Percentiles rank a stretch among this genome's conserved stretches.
phyloP scores from a whole-genome alignment of 2,888 invertebrate species.

The Morpho deidamia region DNA sequence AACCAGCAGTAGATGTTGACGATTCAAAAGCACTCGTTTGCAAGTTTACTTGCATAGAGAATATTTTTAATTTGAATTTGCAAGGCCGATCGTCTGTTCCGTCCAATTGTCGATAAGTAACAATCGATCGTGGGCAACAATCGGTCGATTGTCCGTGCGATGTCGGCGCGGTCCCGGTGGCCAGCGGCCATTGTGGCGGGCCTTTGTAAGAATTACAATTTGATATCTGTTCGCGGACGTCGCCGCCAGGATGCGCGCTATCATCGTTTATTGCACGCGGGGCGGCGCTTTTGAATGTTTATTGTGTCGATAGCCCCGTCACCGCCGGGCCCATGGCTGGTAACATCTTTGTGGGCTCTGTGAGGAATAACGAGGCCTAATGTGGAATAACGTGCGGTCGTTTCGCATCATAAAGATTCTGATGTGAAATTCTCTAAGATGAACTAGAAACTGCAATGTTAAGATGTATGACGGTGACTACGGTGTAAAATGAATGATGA shows the following conservation, averaged over 20 bases:
- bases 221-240: conserved; percentile 9
- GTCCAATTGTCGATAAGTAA: conserved; percentile 19
- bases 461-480: too few species aligned
- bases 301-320: background rate
- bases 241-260: background rate
- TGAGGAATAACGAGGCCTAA: too few species aligned
- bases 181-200: background rate
- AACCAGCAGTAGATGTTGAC: too few species aligned
- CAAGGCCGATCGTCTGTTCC: background rate
- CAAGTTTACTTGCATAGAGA: too few species aligned
- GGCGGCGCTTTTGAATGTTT: background rate
- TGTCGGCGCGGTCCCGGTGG: too few species aligned
- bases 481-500: too few species aligned
- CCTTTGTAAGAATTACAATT: conserved; percentile 10
- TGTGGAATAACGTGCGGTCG: too few species aligned
- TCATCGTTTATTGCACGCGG: conserved; percentile 1
- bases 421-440: too few species aligned
- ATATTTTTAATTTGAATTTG: too few species aligned
- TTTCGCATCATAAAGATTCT: too few species aligned
- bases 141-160: conserved; percentile 8
- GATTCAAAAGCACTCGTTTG: too few species aligned
- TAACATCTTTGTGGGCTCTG: background rate
- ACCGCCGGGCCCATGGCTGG: background rate
- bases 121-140: conserved; percentile 22
- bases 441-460: too few species aligned